These are phyloP conservation scores for Orgyia antiqua DNA, from an alignment of 2,888 invertebrate genomes.

Conservation along the genomic window DNA sequence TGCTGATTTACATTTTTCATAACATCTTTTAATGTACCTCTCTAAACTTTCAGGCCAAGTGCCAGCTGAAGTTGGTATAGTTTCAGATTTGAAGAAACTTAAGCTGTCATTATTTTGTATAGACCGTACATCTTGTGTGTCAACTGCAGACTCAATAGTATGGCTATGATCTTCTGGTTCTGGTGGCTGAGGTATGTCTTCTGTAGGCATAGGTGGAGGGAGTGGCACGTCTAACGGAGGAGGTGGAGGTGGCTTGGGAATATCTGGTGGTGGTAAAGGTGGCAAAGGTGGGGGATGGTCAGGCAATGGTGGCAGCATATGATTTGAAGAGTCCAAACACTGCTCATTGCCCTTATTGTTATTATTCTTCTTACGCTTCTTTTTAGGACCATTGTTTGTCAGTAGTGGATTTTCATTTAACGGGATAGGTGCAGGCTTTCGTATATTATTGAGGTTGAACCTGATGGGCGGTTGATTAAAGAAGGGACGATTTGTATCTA, in stretches of 20 bases:
- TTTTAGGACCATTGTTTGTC: conserved; percentile 78
- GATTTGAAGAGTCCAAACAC: conserved; percentile 8
- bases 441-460: conserved; percentile 63
- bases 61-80: conserved; percentile 65
- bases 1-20: conserved; percentile 91
- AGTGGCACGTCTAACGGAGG: conserved; percentile 52
- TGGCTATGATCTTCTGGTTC: conserved; percentile 39
- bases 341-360: conserved; percentile 74
- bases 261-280: conserved; percentile 70
- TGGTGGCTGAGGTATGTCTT: conserved; percentile 58
- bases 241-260: conserved; percentile 50
- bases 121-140: conserved; percentile 32
- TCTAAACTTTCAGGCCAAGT: conserved; percentile 89
- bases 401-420: conserved; percentile 62
- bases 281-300: conserved; percentile 73
- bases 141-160: conserved; percentile 22
- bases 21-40: conserved; percentile 94
- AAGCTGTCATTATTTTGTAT: conserved; percentile 44
- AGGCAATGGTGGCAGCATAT: conserved; percentile 73
- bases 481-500: conserved; percentile 61
- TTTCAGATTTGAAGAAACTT: conserved; percentile 50
- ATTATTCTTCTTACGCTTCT: conserved; percentile 85
- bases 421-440: conserved; percentile 58
- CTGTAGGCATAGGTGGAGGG: conserved; percentile 65
- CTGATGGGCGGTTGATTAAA: conserved; percentile 67